Base-by-base conservation (phyloP, 2,888 invertebrate species). In the Amblyjoppa fuscipennis region DNA sequence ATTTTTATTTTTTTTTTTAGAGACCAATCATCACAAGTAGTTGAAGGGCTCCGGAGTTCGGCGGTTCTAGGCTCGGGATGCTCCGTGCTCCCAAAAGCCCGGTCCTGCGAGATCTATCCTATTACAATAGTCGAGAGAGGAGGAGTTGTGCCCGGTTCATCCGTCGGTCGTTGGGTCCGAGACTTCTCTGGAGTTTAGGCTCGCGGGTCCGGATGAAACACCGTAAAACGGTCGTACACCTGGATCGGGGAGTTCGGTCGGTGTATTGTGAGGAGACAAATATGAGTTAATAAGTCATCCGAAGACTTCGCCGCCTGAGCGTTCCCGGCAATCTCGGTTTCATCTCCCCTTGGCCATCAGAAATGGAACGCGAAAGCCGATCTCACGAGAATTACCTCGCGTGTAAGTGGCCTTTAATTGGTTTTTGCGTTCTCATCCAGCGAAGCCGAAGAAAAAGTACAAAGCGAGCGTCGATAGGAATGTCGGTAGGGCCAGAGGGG, bases 261-360 rank as follows among this genome's bases (percentile, higher is more conserved):
- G 49, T 87, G 89, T 87, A 92, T 93, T 93, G 92, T 93, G 90
- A 89, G 90, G 90, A 93, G 93, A 93, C 93, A 93, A 93, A 93
- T 93, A 93, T 92, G 93, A 92, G 92, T 91, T 93, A 93, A 93
- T 93, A 92, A 92, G 91, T 93, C 93, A 93, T 93, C 91, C 90
- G 0, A 4, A 49, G 87, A 90, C 90, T 89, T 88, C 91, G 88
- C 91, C 92, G 92, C 91, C 91, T 86, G 80, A 83, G 83, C 83
- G 85, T 84, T 84, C 59, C 20, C 45, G 45, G 45, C 13, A 69
- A 78, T 78, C 73, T 59, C 56, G 2, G 20, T n/a, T 68, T 56
- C 56, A 69, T 69, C 83, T 73, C 20, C 80, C 86, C 51, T 49
- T 16, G 45, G 45, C 16, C 64, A 74, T 83, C 51, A 74, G 73